Evolutionary conservation across 1,140 invertebrate species (phyloP).

Genomic region (Hesperophylax magnus): DNA sequence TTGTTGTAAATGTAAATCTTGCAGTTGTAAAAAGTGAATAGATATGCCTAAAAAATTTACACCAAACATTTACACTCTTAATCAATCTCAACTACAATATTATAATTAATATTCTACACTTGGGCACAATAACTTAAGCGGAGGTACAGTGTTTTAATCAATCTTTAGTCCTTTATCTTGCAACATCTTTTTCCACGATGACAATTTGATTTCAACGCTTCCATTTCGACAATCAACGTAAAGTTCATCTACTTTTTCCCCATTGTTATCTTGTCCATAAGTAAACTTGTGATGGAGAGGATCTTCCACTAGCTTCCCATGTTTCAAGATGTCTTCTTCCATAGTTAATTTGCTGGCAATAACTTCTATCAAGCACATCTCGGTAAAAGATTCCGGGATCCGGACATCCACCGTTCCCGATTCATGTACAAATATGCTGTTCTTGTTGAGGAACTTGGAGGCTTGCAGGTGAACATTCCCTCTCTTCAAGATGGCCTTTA

Average conservation of each 20-base stretch:
- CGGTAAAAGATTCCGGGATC: conserved; percentile 65
- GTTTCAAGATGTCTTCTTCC: conserved; percentile 66
- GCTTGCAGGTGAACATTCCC: conserved; percentile 68
- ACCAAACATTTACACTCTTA: too few species aligned
- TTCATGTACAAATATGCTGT: conserved; percentile 70
- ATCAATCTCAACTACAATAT: too few species aligned
- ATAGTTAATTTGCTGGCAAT: conserved; percentile 68
- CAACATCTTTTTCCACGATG: conserved; percentile 53
- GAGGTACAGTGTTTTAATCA: not conserved
- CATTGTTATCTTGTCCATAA: conserved; percentile 62
- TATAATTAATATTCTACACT: too few species aligned
- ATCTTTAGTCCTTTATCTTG: conserved; percentile 30
- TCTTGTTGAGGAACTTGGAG: conserved; percentile 65
- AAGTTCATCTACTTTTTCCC: conserved; percentile 62
- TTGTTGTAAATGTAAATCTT: too few species aligned
- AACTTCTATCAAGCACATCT: conserved; percentile 67
- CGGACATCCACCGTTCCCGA: conserved; percentile 67
- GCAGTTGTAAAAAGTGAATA: too few species aligned
- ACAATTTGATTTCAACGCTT: conserved; percentile 65
- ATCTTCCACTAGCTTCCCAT: conserved; percentile 67
- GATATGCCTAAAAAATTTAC: too few species aligned
- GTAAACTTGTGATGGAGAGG: conserved; percentile 67
- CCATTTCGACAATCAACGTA: conserved; percentile 70
- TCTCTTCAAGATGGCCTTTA: conserved; percentile 67
- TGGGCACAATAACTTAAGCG: too few species aligned